Conservation (phyloP, 2,113 vertebrate species). For the Pteropus alecto region DNA sequence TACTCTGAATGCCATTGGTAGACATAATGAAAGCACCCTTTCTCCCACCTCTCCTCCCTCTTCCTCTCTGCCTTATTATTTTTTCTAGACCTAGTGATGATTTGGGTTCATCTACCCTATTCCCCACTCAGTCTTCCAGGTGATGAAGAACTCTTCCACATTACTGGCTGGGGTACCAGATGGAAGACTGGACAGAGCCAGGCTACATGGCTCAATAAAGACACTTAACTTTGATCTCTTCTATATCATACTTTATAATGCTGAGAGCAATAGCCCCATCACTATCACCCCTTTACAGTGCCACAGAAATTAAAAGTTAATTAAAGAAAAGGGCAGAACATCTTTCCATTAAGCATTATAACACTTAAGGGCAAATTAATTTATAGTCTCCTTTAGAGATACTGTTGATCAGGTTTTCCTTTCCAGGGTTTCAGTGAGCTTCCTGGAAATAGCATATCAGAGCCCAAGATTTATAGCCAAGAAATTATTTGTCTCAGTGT, state of each 20-base stretch:
- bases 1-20: not conserved
- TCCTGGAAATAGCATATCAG: not conserved
- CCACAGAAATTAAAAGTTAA: constrained; percentile 54
- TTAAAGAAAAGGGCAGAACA: constrained; percentile 34
- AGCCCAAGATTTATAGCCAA: not conserved
- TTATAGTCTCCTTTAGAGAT: not conserved
- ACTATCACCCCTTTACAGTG: not conserved
- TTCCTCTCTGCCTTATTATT: not conserved
- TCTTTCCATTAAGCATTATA: not conserved
- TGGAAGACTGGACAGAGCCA: rapidly evolving
- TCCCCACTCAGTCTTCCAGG: not conserved
- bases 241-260: not conserved
- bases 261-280: not conserved
- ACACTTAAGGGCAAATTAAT: not conserved
- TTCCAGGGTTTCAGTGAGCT: not conserved
- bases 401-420: not conserved
- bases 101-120: not conserved
- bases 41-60: not conserved
- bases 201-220: not conserved
- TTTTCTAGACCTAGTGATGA: not conserved
- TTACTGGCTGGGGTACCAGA: not conserved
- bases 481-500: not conserved
- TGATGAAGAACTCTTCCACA: not conserved
- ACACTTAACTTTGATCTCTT: not conserved
- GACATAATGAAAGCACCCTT: not conserved